These are phyloP conservation scores for Apus apus DNA, from an alignment of 2,113 vertebrate species.

Conservation along the genomic window DNA sequence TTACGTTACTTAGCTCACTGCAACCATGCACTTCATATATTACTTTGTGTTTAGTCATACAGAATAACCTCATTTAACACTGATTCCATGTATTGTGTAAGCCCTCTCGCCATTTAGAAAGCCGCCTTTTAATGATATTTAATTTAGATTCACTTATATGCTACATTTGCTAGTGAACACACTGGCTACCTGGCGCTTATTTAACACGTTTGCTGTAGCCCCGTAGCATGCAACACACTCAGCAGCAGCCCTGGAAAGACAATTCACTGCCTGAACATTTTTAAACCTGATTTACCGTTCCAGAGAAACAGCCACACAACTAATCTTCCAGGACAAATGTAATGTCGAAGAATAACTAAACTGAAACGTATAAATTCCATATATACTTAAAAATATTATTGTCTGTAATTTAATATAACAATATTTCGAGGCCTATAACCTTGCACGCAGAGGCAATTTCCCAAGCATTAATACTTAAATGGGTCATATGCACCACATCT, in stretches of 20 bases:
- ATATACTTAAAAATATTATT: slow-evolving; percentile 82
- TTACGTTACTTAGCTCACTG: neutral
- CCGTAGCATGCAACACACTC: neutral
- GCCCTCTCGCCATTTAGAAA: neutral
- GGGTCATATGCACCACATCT: slow-evolving; percentile 89
- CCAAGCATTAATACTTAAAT: slow-evolving; percentile 86
- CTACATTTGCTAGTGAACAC: slow-evolving; percentile 33
- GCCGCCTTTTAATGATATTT: slow-evolving; percentile 51
- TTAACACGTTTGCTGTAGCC: neutral
- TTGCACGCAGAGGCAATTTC: slow-evolving; percentile 80
- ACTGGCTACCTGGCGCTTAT: neutral
- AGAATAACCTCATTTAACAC: neutral
- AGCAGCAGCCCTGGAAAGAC: slow-evolving; percentile 40
- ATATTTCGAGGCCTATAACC: slow-evolving; percentile 82
- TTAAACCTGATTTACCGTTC: slow-evolving; percentile 69
- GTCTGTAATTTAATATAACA: slow-evolving; percentile 81
- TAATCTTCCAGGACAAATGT: slow-evolving; percentile 75
- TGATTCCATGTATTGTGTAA: rapidly evolving
- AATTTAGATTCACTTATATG: slow-evolving; percentile 36
- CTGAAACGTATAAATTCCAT: slow-evolving; percentile 78
- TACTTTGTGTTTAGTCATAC: neutral
- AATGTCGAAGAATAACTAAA: slow-evolving; percentile 68
- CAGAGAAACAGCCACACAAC: slow-evolving; percentile 60
- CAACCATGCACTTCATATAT: neutral
- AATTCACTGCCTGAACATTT: slow-evolving; percentile 45